Evolutionary conservation across 2,113 vertebrate species (phyloP), one percentile per base, ranked within the genome.

Genomic region (Neolamprologus sp.): DNA sequence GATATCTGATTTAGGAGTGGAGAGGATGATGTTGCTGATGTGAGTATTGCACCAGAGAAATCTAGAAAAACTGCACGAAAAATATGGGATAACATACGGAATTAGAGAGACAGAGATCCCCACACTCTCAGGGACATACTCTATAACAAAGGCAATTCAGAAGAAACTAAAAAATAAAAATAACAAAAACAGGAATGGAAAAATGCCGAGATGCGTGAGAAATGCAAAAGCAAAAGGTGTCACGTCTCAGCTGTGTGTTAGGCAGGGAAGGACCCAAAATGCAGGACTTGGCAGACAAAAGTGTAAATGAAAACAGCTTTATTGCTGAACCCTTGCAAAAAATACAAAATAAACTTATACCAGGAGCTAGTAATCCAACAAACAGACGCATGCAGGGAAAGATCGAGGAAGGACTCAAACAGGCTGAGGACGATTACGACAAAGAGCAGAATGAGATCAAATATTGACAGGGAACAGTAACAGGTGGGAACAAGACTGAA

Each of bases 71-170:
- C 54, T 51, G 40, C 37, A 45, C 2, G 0, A 37, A 33, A 42
- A 86, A 49, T 51, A 35, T 47, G 37, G 14, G 16, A 79, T 54
- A 31, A 31, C 21, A 71, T 68, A 65, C 7, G 33, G 63, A 63
- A 78, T 54, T 12, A 7, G 7, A 23, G 31, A 80, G n/a, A 51
- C 9, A 84, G 81, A 83, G 11, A 73, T 0, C 26, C 13, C 21
- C 68, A 28, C 58, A 65, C 1, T 57, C n/a, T 3, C 33, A 21
- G 2, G 73, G 35, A 83, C n/a, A 80, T 10, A 71, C 12, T 33
- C 9, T 65, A 47, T 19, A 45, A 37, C 40, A 88, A 80, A 81
- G 21, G 28, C 10, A n/a, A 83, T 84, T 85, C 55, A 57, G 3
- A n/a, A 5, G 81, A 37, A 47, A 80, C 3, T 21, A 45, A 58